These are phyloP conservation scores for Polymixis lichenea DNA, from an alignment of 2,888 invertebrate genomes.

Conservation along the genomic window DNA sequence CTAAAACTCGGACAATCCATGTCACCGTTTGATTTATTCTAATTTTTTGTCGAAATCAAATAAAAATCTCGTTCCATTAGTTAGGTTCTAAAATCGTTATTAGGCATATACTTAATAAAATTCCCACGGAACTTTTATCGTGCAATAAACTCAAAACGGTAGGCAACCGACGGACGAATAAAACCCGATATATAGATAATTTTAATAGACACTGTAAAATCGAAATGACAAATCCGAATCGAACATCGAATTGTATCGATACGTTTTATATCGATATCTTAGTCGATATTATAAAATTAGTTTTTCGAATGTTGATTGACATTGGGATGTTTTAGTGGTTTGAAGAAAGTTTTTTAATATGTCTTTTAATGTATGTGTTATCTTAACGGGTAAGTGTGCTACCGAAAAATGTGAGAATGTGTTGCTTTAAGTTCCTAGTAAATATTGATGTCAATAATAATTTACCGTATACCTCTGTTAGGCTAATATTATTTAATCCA, in stretches of 20 bases:
- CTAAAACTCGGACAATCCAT: slow-evolving; percentile 42
- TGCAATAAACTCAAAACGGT: slow-evolving; percentile 82
- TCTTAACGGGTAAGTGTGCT: slow-evolving; percentile 50
- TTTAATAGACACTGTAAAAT: slow-evolving; percentile 81
- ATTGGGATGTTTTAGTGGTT: slow-evolving; percentile 55
- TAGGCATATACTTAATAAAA: slow-evolving; percentile 68
- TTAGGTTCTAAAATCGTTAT: slow-evolving; percentile 71
- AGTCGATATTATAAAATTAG: slow-evolving; percentile 70
- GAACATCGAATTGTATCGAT: slow-evolving; percentile 66
- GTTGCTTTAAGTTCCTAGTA: slow-evolving; percentile 7
- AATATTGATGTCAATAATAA: slow-evolving; percentile 2
- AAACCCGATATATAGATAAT: slow-evolving; percentile 83
- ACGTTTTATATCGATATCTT: slow-evolving; percentile 74
- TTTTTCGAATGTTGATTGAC: slow-evolving; percentile 65
- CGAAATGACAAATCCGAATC: slow-evolving; percentile 74
- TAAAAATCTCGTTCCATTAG: slow-evolving; percentile 72
- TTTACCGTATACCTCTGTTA: neutral
- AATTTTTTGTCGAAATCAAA: slow-evolving; percentile 52
- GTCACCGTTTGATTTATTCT: slow-evolving; percentile 66
- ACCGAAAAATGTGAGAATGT: slow-evolving; percentile 45
- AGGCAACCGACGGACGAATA: slow-evolving; percentile 79
- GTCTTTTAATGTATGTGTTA: slow-evolving; percentile 45
- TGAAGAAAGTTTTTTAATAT: slow-evolving; percentile 50
- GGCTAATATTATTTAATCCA: neutral
- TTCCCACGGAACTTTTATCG: slow-evolving; percentile 72